Evolutionary conservation across 2,113 vertebrate genomes (phyloP).

Genomic region (Semicossyphus pulcher): DNA sequence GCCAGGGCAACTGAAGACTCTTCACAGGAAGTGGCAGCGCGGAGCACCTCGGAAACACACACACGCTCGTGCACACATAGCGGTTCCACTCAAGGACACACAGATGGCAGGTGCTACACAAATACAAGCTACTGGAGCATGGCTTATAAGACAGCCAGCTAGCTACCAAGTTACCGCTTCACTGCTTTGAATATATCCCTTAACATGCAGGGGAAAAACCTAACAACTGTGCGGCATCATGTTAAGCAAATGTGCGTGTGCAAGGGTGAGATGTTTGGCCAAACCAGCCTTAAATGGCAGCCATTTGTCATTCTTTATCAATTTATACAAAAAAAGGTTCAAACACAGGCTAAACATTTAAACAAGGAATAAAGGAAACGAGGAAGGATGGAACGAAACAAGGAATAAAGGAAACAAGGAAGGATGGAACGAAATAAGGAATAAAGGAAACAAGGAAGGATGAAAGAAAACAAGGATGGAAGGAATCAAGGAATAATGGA

Average conservation of each 20-base stretch:
- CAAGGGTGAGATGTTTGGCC: neutral
- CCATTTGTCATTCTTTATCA: too few relatives aligned
- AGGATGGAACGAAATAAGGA: too few relatives aligned
- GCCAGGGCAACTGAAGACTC: conserved; percentile 52
- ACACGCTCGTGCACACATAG: conserved; percentile 3
- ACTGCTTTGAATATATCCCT: conserved; percentile 31
- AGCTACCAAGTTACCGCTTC: conserved; percentile 28
- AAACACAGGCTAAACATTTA: too few relatives aligned
- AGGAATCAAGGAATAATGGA: too few relatives aligned
- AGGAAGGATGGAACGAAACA: too few relatives aligned
- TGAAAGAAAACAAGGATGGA: too few relatives aligned
- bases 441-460: too few relatives aligned
- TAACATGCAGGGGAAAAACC: conserved; percentile 8
- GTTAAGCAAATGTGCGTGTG: neutral
- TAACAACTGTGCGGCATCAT: conserved; percentile 16
- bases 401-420: too few relatives aligned
- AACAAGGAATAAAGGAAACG: too few relatives aligned
- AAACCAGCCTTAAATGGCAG: too few relatives aligned
- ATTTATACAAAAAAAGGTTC: too few relatives aligned
- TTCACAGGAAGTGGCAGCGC: conserved; percentile 55
- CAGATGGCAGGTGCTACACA: conserved; percentile 79
- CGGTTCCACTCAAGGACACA: conserved; percentile 66
- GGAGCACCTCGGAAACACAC: conserved; percentile 32
- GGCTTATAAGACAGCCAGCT: conserved; percentile 56
- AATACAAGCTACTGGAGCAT: conserved; percentile 73